A percentile compares a stretch with the other conserved stretches of the same genome.
phyloP scores from a whole-genome alignment of 2,888 invertebrate genomes.

The Incurvaria masculella region DNA sequence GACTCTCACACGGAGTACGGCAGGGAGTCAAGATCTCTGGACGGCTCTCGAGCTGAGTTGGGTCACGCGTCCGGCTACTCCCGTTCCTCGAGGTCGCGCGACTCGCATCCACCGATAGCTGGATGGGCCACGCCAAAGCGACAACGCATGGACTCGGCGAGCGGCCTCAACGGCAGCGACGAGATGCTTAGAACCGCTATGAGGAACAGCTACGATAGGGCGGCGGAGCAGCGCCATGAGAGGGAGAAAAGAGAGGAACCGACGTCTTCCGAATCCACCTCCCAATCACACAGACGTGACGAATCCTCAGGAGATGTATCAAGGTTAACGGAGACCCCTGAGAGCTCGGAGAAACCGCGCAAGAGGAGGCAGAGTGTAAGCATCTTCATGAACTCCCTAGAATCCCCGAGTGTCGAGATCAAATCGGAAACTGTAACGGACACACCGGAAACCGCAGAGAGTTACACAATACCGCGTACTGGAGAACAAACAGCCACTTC shows the following conservation, averaged over 20 bases:
- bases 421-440: conserved; percentile 9
- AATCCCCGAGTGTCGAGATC: conserved; percentile 13
- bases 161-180: conserved; percentile 18
- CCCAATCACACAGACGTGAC: conserved; percentile 17
- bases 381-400: conserved; percentile 16
- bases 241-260: conserved; percentile 1
- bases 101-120: conserved; percentile 13
- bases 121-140: conserved; percentile 25
- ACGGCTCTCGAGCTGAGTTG: conserved; percentile 36
- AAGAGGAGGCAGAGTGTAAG: conserved; percentile 17
- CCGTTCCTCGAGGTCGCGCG: conserved; percentile 10
- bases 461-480: not conserved
- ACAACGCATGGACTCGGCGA: conserved; percentile 23
- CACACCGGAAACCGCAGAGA: not conserved
- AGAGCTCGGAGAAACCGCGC: not conserved
- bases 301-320: not conserved
- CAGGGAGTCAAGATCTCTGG: conserved; percentile 23
- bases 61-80: conserved; percentile 24
- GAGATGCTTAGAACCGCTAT: conserved; percentile 26
- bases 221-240: conserved; percentile 15
- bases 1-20: not conserved
- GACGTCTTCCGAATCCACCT: conserved; percentile 21
- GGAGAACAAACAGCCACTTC: conserved; percentile 6
- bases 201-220: conserved; percentile 24
- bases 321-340: conserved; percentile 1